Evolutionary conservation across 2,797 vertebrate species (phyloP).

Genomic region (Caiman crocodilus): DNA sequence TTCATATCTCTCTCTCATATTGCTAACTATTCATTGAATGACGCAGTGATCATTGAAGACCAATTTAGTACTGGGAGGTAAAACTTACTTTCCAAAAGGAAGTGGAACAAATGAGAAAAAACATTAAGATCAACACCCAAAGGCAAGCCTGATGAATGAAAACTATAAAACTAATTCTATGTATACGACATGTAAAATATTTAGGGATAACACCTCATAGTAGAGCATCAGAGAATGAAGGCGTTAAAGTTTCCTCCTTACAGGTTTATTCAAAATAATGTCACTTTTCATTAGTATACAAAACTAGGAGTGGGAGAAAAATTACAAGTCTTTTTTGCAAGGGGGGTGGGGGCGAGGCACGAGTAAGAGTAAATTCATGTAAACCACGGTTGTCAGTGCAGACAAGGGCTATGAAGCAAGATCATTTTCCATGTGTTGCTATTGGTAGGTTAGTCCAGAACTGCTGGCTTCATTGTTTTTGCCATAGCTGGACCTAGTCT

Average conservation of each 20-base stretch:
- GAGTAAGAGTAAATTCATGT: neutral
- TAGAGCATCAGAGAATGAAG: neutral
- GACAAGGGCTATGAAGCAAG: neutral
- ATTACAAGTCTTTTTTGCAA: neutral
- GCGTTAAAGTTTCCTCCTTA: neutral
- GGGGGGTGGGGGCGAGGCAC: too few species aligned
- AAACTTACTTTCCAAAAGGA: neutral
- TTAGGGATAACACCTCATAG: neutral
- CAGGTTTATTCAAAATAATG: neutral
- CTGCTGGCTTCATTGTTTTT: neutral
- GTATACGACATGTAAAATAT: neutral
- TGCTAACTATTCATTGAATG: neutral
- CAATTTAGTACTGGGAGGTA: neutral
- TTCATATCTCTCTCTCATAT: too few species aligned
- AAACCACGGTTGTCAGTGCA: neutral
- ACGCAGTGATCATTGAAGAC: neutral
- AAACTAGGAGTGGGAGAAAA: neutral
- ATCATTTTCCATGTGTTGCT: neutral
- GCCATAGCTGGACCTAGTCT: neutral
- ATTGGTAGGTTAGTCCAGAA: neutral
- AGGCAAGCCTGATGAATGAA: neutral
- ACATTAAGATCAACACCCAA: neutral
- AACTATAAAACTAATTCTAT: neutral
- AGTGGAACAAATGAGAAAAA: neutral
- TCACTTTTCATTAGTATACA: neutral